These are phyloP conservation scores for Toxonevra muliebris DNA, from an alignment of 2,888 invertebrate genomes.

Conservation along the genomic window DNA sequence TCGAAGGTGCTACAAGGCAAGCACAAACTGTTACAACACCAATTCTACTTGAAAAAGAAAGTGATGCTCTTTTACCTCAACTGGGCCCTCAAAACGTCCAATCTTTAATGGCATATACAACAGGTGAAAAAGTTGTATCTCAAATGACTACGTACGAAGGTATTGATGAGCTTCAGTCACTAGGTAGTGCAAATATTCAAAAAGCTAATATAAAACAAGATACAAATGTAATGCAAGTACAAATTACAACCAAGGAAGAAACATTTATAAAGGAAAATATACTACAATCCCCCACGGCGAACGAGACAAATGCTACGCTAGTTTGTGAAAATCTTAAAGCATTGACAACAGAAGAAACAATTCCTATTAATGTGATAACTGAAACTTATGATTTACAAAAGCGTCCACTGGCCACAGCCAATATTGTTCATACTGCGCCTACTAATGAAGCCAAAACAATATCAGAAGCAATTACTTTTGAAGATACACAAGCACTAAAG, in stretches of 20 bases:
- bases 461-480: conserved; percentile 46
- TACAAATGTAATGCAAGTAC: conserved; percentile 32
- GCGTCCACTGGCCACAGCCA: conserved; percentile 42
- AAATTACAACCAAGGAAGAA: conserved; percentile 40
- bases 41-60: conserved; percentile 42
- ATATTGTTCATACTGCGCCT: conserved; percentile 33
- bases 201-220: conserved; percentile 30
- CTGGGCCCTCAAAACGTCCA: conserved; percentile 30
- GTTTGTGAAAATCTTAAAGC: conserved; percentile 44
- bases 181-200: conserved; percentile 5
- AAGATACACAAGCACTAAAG: conserved; percentile 41
- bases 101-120: conserved; percentile 24
- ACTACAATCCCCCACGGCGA: conserved; percentile 24
- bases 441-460: conserved; percentile 46
- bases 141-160: conserved; percentile 46
- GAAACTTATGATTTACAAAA: conserved; percentile 50
- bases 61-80: not conserved
- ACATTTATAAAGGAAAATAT: conserved; percentile 47
- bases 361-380: conserved; percentile 47
- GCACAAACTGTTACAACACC: conserved; percentile 38
- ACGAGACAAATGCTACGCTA: conserved; percentile 40
- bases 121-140: conserved; percentile 43
- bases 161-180: conserved; percentile 30
- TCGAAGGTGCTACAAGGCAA: conserved; percentile 31
- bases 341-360: conserved; percentile 51